Conservation (phyloP, 2,888 invertebrate species). For the Linnaemya tessellans region DNA sequence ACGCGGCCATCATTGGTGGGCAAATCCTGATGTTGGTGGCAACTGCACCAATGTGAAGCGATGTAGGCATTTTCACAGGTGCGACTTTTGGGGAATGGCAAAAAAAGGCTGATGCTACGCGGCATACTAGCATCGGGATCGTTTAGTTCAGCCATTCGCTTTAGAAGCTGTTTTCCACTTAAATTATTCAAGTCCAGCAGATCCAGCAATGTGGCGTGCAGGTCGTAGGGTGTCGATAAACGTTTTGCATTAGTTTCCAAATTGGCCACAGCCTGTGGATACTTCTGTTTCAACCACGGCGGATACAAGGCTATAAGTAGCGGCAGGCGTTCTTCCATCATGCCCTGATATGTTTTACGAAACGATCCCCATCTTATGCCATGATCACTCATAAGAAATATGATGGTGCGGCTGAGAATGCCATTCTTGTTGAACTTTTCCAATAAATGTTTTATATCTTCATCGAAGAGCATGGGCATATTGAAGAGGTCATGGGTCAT, state of each 20-base stretch:
- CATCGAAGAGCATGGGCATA: conserved; percentile 90
- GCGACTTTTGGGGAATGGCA: conserved; percentile 88
- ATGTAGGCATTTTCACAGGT: conserved; percentile 92
- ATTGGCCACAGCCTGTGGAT: conserved; percentile 86
- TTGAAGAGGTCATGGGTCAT: conserved; percentile 94
- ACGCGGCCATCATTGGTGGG: conserved; percentile 85
- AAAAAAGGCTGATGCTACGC: conserved; percentile 90
- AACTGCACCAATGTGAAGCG: conserved; percentile 94
- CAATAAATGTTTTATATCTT: conserved; percentile 78
- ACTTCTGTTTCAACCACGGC: conserved; percentile 87
- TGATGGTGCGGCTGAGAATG: conserved; percentile 86
- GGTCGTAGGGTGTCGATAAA: conserved; percentile 93
- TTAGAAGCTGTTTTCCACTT: conserved; percentile 82
- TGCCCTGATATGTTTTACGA: conserved; percentile 91
- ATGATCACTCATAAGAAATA: conserved; percentile 93
- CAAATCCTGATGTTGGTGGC: conserved; percentile 87
- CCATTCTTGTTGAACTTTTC: conserved; percentile 73
- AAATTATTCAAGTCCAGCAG: conserved; percentile 85
- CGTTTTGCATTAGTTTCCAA: conserved; percentile 87
- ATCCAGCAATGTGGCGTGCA: conserved; percentile 91
- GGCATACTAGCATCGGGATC: conserved; percentile 82
- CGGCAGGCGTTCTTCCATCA: conserved; percentile 94
- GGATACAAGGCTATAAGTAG: conserved; percentile 90
- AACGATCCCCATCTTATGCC: conserved; percentile 94
- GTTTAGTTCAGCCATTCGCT: conserved; percentile 79